phyloP scores from a whole-genome alignment of 2,888 invertebrate species.

The Drosophila merina region DNA sequence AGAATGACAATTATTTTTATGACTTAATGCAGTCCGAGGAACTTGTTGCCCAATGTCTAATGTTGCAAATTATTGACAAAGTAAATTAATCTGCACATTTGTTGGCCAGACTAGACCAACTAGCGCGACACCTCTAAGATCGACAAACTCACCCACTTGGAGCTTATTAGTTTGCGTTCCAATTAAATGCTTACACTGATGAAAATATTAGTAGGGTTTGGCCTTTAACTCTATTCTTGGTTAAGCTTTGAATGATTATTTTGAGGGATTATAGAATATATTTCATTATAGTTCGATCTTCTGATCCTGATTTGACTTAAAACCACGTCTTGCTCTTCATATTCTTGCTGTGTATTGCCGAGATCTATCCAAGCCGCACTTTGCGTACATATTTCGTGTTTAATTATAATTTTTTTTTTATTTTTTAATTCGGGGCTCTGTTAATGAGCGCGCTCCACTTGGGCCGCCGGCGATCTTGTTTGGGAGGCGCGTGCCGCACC shows the following conservation, averaged over 20 bases:
- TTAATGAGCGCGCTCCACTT: constrained; percentile 65
- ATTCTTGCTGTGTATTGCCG: neutral
- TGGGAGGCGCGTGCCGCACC: constrained; percentile 42
- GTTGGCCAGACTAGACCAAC: constrained; percentile 24
- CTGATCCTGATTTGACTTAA: no score
- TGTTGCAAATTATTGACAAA: constrained; percentile 50
- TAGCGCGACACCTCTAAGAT: constrained; percentile 44
- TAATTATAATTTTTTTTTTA: constrained; percentile 54
- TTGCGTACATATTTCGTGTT: constrained; percentile 62
- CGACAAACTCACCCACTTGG: constrained; percentile 25
- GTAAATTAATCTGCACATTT: constrained; percentile 47
- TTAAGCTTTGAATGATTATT: neutral
- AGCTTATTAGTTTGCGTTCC: constrained; percentile 15
- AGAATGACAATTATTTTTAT: constrained; percentile 39
- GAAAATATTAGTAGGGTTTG: neutral
- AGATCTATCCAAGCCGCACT: constrained; percentile 45
- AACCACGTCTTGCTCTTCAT: no score
- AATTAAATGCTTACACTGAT: constrained; percentile 3
- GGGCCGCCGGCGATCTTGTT: constrained; percentile 35
- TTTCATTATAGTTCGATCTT: no score
- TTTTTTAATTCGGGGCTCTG: constrained; percentile 38
- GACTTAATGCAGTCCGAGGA: constrained; percentile 41
- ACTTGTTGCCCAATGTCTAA: constrained; percentile 42
- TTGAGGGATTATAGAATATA: no score
- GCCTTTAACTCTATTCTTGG: neutral